Evolutionary conservation across 1,140 invertebrate species (phyloP).

Genomic region (Protaetia brevitarsis): DNA sequence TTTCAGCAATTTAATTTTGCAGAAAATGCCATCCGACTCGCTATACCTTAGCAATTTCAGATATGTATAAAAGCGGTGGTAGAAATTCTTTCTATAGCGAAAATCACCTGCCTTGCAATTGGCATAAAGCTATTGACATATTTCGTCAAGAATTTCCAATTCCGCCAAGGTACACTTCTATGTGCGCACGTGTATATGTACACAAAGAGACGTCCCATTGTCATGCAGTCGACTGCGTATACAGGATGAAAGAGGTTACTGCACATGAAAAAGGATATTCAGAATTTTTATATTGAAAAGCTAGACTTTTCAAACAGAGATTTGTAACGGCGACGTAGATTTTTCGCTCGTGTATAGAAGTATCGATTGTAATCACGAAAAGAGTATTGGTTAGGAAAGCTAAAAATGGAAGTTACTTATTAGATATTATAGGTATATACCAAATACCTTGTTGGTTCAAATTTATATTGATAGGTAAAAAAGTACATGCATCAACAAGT

Average conservation of each 20-base stretch:
- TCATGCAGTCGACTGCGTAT: not conserved
- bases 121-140: constrained; percentile 14
- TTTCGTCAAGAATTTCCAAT: constrained; percentile 17
- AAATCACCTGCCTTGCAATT: constrained; percentile 9
- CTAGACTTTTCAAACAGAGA: constrained; percentile 2
- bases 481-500: no score
- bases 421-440: no score
- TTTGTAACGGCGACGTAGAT: not conserved
- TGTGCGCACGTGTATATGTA: not conserved
- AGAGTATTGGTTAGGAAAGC: no score
- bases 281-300: not conserved
- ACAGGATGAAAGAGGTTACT: constrained; percentile 6
- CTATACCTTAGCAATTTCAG: not conserved
- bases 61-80: not conserved
- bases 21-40: not conserved
- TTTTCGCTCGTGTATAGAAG: no score
- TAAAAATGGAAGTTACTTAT: no score
- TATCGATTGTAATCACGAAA: no score
- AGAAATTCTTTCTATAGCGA: constrained; percentile 2
- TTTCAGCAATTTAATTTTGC: constrained; percentile 2
- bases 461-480: no score
- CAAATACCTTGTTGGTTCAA: no score
- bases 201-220: not conserved
- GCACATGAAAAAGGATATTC: constrained; percentile 8
- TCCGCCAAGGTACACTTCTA: constrained; percentile 3